These are phyloP conservation scores for rabbit (Oryctolagus cuniculus) DNA, from an alignment of 2,113 vertebrate species.

Conservation along the genomic window DNA sequence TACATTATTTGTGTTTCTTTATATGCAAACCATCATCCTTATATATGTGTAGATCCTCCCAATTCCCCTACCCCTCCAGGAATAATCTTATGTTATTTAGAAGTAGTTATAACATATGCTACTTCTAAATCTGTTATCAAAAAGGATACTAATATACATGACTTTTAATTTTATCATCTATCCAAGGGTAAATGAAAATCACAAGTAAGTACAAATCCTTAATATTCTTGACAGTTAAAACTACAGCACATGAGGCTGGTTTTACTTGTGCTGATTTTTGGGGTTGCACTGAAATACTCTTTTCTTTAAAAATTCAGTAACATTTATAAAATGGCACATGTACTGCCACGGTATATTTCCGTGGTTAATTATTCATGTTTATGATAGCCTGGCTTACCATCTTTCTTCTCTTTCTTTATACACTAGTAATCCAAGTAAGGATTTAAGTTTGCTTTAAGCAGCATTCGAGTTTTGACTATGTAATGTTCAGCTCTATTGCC, in stretches of 20 bases:
- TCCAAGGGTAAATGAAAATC: slow-evolving; percentile 13
- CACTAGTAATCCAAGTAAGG: background rate
- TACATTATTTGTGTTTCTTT: background rate
- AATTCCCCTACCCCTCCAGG: background rate
- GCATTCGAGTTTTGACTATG: background rate
- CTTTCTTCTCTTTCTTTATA: background rate
- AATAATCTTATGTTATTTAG: slow-evolving; percentile 34
- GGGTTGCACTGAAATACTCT: background rate
- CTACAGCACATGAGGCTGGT: background rate
- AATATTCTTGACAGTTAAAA: slow-evolving; percentile 22
- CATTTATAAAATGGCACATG: background rate
- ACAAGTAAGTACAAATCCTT: background rate
- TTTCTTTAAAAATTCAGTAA: slow-evolving; percentile 22
- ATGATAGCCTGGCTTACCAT: background rate
- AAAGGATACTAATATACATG: background rate
- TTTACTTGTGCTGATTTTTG: background rate
- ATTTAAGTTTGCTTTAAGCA: background rate
- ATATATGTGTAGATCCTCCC: background rate
- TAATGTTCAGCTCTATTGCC: background rate
- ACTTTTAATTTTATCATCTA: slow-evolving; percentile 23
- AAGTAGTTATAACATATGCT: background rate
- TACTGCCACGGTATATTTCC: background rate
- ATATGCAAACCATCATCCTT: background rate
- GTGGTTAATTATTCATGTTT: background rate
- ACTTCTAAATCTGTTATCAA: background rate